Conservation (phyloP, 2,888 invertebrate genomes). For the Odiellus spinosus region DNA sequence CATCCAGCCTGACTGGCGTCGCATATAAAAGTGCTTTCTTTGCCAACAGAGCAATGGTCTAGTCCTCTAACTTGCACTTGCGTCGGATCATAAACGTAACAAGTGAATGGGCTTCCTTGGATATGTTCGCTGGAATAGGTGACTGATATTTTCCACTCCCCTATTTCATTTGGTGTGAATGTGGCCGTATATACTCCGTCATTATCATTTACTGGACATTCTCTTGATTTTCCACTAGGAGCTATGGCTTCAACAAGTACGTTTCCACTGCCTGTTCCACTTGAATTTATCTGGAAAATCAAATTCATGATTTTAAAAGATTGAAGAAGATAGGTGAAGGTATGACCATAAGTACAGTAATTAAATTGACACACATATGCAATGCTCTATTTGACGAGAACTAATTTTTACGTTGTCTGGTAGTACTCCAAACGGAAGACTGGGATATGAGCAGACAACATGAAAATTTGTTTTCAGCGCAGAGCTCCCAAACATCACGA, state of each 20-base stretch:
- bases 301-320: too few relatives aligned
- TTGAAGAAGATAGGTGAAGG: too few relatives aligned
- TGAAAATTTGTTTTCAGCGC: too few relatives aligned
- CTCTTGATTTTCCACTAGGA: conserved; percentile 65
- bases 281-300: conserved; percentile 30
- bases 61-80: conserved; percentile 48
- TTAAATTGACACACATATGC: too few relatives aligned
- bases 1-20: conserved; percentile 63
- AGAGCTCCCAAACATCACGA: too few relatives aligned
- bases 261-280: conserved; percentile 42
- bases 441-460: too few relatives aligned
- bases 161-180: conserved; percentile 88
- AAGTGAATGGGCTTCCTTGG: conserved; percentile 87
- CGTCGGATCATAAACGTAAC: conserved; percentile 86
- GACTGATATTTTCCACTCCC: conserved; percentile 88
- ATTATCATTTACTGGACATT: conserved; percentile 45
- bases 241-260: conserved; percentile 84
- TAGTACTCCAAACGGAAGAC: too few relatives aligned
- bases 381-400: too few relatives aligned
- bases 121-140: conserved; percentile 91
- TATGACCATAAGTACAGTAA: too few relatives aligned
- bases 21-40: conserved; percentile 46
- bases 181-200: conserved; percentile 84
- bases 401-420: too few relatives aligned
- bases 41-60: neutral